Conservation (phyloP, 1,140 invertebrate species). For the Formica exsecta region DNA sequence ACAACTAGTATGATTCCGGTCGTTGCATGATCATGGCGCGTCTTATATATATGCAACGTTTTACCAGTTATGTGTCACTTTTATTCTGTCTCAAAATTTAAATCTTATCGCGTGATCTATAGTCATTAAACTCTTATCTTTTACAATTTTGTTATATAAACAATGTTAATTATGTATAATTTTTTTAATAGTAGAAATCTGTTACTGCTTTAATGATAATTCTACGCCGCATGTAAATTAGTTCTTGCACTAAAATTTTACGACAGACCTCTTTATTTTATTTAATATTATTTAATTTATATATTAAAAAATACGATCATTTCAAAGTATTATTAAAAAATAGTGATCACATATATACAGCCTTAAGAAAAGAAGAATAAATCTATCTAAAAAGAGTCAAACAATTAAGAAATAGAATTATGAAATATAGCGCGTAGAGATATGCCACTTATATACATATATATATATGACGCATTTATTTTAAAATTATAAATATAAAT, state of each 20-base stretch:
- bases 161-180: slow-evolving; percentile 38
- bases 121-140: slow-evolving; percentile 14
- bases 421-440: too few relatives aligned
- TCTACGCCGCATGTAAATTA: slow-evolving; percentile 25
- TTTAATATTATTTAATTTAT: background rate
- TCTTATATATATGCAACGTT: slow-evolving; percentile 38
- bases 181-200: slow-evolving; percentile 41
- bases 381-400: background rate
- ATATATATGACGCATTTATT: too few relatives aligned
- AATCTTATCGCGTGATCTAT: slow-evolving; percentile 25
- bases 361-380: background rate
- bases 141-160: slow-evolving; percentile 27
- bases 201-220: slow-evolving; percentile 39
- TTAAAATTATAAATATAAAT: too few relatives aligned
- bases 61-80: slow-evolving; percentile 6
- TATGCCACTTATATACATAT: too few relatives aligned
- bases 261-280: background rate
- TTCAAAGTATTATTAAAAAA: background rate
- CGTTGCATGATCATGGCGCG: slow-evolving; percentile 48
- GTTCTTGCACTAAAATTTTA: slow-evolving; percentile 9
- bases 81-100: slow-evolving; percentile 24
- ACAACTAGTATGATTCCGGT: slow-evolving; percentile 56
- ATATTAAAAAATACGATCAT: background rate
- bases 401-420: too few relatives aligned
- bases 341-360: background rate